These are phyloP conservation scores for Nephotettix cincticeps DNA, from an alignment of 1,140 invertebrate species.

Conservation along the genomic window DNA sequence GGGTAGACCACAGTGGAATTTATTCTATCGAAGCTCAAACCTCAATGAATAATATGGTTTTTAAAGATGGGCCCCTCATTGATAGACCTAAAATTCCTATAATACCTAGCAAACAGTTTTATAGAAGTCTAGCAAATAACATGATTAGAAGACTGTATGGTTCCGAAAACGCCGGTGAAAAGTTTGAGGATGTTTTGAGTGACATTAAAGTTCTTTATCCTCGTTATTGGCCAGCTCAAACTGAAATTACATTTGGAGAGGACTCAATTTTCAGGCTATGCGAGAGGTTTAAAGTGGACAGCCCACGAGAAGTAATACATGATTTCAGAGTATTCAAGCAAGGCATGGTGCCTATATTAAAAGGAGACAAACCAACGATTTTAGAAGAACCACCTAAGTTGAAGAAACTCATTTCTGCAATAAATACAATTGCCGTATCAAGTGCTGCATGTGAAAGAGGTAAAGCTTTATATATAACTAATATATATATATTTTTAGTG, in stretches of 20 bases:
- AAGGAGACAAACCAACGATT: neutral
- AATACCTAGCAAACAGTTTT: neutral
- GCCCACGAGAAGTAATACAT: neutral
- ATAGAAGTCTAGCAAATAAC: neutral
- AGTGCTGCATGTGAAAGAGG: neutral
- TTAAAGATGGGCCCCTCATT: neutral
- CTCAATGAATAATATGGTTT: neutral
- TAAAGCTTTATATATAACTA: neutral
- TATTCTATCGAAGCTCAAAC: neutral
- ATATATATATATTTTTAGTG: no score
- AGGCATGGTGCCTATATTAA: neutral
- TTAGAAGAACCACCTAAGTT: neutral
- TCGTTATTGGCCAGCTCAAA: no score
- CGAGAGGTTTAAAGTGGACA: neutral
- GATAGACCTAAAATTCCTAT: neutral
- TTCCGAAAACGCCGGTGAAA: neutral
- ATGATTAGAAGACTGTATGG: neutral
- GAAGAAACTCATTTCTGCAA: neutral
- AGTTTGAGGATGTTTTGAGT: neutral
- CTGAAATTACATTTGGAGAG: neutral
- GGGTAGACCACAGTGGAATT: neutral
- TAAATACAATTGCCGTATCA: conserved; percentile 1
- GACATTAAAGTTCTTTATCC: neutral
- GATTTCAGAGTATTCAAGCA: neutral
- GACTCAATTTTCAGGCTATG: neutral